Evolutionary conservation across 2,113 vertebrate genomes (phyloP), one percentile per base, ranked within the genome.

Genomic region (Lagenorhynchus albirostris): DNA sequence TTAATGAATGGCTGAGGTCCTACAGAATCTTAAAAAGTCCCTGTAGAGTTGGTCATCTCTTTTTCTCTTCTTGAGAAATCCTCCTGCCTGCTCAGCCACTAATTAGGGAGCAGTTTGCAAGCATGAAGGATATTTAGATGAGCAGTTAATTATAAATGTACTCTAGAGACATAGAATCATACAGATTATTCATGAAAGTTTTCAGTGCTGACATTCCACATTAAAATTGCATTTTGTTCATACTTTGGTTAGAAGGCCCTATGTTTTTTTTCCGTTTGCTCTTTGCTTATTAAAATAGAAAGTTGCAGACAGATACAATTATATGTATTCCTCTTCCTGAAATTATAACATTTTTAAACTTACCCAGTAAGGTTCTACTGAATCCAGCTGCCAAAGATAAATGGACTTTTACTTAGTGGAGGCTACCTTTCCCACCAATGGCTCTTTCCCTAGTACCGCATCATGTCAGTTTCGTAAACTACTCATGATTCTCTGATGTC

Each of bases 151-250:
- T 95, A 76, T 71, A 73, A 81, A 83, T 87, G 70, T 95, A 68
- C 62, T 85, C 70, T 44, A 29, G n/a, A 89, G 41, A 86, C 38
- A 83, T 73, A 83, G 11, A 90, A 83, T 90, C 38, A 90, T 67
- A 62, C 23, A 79, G 63, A 96, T 77, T 96, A 82, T 79, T 94
- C 26, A 88, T 90, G 94, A 81, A 79, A 25, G 29, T 87, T 93
- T 93, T 97, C 74, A 95, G 25, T 84, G 26, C 58, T 90, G 36
- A 87, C 71, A 87, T 90, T 96, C 55, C 25, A 58, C 47, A 80
- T 91, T 76, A 90, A 94, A 90, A 92, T 29, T 94, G 31, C 53
- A 93, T 83, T 93, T 94, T 76, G 29, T 91, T 87, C 58, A 96
- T 92, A 81, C 25, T 36, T 58, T 89, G 36, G 47, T 80, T 91